phyloP scores from a whole-genome alignment of 2,797 vertebrate genomes.

The Ptychadena robeensis region DNA sequence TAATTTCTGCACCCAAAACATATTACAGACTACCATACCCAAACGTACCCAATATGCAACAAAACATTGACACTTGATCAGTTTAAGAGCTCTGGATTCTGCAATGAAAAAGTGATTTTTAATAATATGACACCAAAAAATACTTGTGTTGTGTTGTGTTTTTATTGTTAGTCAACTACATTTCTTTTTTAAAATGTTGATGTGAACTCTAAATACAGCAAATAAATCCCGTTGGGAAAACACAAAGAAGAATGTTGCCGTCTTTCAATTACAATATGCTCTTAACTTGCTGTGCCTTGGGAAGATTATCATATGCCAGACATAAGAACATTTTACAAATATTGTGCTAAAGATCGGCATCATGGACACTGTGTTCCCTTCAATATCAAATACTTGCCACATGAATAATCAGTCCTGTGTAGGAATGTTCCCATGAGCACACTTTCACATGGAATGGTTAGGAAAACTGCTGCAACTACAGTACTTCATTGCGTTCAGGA shows the following conservation, averaged over 20 bases:
- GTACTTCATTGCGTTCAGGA: conserved; percentile 8
- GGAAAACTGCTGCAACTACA: conserved; percentile 2
- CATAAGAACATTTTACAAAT: conserved; percentile 29
- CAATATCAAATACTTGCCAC: conserved; percentile 31
- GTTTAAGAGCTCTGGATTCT: too few relatives aligned
- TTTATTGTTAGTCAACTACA: too few relatives aligned
- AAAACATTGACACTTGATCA: too few relatives aligned
- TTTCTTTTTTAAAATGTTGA: background rate
- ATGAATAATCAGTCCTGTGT: conserved; percentile 37
- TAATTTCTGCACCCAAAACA: too few relatives aligned
- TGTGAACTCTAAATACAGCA: background rate
- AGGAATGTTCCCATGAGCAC: conserved; percentile 34
- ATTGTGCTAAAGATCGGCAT: conserved; percentile 30
- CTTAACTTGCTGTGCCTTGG: conserved; percentile 16
- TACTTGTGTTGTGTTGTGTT: too few relatives aligned
- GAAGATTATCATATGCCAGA: conserved; percentile 17
- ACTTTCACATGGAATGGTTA: conserved; percentile 31
- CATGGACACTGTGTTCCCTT: conserved; percentile 45
- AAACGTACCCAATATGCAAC: too few relatives aligned
- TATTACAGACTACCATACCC: too few relatives aligned
- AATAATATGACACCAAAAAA: too few relatives aligned
- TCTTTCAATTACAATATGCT: background rate
- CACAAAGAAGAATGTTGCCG: background rate
- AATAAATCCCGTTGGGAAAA: background rate
- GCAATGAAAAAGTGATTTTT: too few relatives aligned